Evolutionary conservation across 2,113 vertebrate genomes (phyloP), one percentile per base, ranked within the genome.

Genomic region (Rhinolophus ferrumequinum): DNA sequence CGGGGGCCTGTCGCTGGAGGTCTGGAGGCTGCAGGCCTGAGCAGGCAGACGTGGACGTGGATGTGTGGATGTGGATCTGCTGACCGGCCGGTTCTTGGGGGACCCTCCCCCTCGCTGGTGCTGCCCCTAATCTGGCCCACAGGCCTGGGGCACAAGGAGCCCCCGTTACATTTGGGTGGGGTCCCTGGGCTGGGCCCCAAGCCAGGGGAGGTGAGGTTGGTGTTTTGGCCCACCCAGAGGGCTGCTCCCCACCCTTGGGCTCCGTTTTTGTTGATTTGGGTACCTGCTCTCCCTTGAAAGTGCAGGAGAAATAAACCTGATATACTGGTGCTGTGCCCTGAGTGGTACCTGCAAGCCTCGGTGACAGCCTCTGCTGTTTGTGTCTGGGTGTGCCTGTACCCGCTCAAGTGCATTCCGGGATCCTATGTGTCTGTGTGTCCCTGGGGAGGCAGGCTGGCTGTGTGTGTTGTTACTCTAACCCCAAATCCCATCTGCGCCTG

Each of bases 1-100:
- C 0, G 99, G 99, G 0, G 98, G 99, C 0, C 98, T 98, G 85
- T 99, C 98, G 0, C 98, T 99, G 60, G 99, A 99, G 87, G 98
- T 99, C 75, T 99, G 99, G 99, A 98, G 99, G 93, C 98, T 98
- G 89, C 98, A 97, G 87, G 97, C 98, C 95, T 99, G 97, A 99
- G 72, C 82, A 35, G 60, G 16, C 28, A 21, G 85, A 44, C 0
- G 0, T 1, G 38, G 77, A 60, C 9, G 2, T 85, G 86, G 77
- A 54, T 28, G 19, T 10, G 2, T 85, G 86, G 77, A 54, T 28
- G 19, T 10, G 18, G 64, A 75, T 58, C 69, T 58, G 85, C 79
- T 0, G 0, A 35, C 38, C 0, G 12, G 62, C 58, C 72, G 67
- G 82, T 67, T 81, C 81, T 50, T 1, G 1, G 89, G 92, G 73